Conservation (phyloP, 2,113 vertebrate species). For the Amazona vittata region DNA sequence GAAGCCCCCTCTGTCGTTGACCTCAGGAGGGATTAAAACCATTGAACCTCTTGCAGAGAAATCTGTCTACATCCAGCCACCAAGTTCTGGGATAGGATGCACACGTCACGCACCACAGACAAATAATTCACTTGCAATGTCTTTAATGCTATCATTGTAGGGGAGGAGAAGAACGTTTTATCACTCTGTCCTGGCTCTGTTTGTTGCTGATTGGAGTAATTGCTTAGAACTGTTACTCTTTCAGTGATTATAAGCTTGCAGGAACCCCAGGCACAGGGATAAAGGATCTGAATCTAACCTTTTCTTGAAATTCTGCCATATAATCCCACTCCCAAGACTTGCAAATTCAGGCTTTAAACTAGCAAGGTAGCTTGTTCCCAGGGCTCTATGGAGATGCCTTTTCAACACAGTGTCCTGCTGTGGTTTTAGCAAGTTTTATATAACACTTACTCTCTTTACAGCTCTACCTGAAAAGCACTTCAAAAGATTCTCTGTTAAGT, state of each 20-base stretch:
- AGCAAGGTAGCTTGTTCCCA: not conserved
- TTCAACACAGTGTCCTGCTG: not conserved
- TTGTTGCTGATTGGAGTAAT: not conserved
- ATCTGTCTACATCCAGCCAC: not conserved
- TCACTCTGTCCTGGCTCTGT: not conserved
- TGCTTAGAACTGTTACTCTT: not conserved
- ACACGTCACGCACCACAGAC: not conserved
- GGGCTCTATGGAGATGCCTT: not conserved
- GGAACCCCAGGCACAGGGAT: not conserved
- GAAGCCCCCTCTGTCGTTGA: not conserved
- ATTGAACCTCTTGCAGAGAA: not conserved
- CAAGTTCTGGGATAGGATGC: not conserved
- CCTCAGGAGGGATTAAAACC: not conserved
- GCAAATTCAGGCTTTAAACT: not conserved
- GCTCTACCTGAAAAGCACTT: constrained; percentile 26
- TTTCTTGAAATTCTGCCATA: not conserved
- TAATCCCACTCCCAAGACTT: not conserved
- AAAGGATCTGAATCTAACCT: not conserved
- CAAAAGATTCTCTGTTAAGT: constrained; percentile 28
- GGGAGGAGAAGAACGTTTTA: not conserved
- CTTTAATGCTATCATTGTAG: not conserved
- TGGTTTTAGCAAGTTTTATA: constrained; percentile 1
- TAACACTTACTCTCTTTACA: constrained; percentile 12
- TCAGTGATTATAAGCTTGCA: not conserved
- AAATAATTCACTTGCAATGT: not conserved